These are phyloP conservation scores for Oncorhynchus nerka DNA, from an alignment of 2,113 vertebrate genomes.

Conservation along the genomic window DNA sequence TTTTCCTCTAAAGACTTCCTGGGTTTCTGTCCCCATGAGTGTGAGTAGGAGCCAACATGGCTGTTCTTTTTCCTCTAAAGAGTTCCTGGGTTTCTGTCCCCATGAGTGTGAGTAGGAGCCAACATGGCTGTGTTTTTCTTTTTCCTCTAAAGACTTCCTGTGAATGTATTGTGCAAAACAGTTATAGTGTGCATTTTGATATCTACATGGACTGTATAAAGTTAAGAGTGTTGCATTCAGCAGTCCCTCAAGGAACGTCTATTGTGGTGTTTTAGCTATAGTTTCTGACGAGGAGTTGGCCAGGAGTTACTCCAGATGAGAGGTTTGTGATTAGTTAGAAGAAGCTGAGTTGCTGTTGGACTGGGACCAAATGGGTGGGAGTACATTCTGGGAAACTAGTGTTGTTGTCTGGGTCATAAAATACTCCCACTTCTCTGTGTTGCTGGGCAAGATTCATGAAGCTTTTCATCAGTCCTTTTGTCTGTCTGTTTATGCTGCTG, in stretches of 20 bases:
- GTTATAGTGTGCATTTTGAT: background rate
- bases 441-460: slow-evolving; percentile 39
- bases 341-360: slow-evolving; percentile 45
- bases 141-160: background rate
- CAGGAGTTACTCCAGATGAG: too few relatives aligned
- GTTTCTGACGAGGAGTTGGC: background rate
- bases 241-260: background rate
- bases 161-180: background rate
- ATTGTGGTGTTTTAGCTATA: background rate
- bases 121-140: background rate
- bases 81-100: slow-evolving; percentile 85
- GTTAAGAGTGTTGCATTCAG: background rate
- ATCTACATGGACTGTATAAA: background rate
- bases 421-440: slow-evolving; percentile 42
- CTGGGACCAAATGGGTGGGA: slow-evolving; percentile 50
- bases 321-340: slow-evolving; percentile 22
- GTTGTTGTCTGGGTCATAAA: slow-evolving; percentile 49
- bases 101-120: slow-evolving; percentile 73
- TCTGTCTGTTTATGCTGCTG: slow-evolving; percentile 60
- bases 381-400: slow-evolving; percentile 51
- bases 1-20: background rate
- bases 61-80: background rate
- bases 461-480: slow-evolving; percentile 55
- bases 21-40: background rate
- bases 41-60: slow-evolving; percentile 74